Base-by-base conservation (phyloP, 2,113 vertebrate species). In the Naja naja region DNA sequence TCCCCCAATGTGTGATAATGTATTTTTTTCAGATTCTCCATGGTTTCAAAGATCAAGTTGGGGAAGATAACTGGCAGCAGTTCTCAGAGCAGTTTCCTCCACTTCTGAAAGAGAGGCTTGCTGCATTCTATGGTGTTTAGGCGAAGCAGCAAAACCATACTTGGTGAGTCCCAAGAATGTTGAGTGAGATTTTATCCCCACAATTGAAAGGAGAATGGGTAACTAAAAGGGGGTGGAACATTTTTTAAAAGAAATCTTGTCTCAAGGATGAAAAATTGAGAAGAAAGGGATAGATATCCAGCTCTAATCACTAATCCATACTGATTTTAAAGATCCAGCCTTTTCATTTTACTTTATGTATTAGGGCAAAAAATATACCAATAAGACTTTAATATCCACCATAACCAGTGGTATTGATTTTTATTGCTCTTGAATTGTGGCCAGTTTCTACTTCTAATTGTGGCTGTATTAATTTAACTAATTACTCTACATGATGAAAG, bases 41-140 rank as follows among this genome's bases (percentile, higher is more conserved):
- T 1, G 98, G 98, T 87, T 99, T 99, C 96, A 99, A 99, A 97
- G 98, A 99, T 96, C 99, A 99, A 96, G 99, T 99, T 0, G 99
- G 99, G 18, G 98, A 99, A 96, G 98, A 99, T 92, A 99, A 99
- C 96, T 99, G 99, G 99, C 98, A 98, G 95, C 99, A 99, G 97
- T 99, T 99, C 95, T 99, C 99, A 0, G 99, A 99, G 97, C 99
- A 99, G 97, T 99, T 99, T 96, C 99, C 99, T 1, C 98, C 98
- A 3, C 97, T 99, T 97, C 98, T 99, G 94, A 99, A 99, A 97
- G 99, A 99, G 96, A 97, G 99, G 95, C 98, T 99, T 96, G 98
- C 98, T 91, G 98, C 98, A 64, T 99, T 98, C 97, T 99, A 99
- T 0, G 99, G 98, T 88, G 98, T 99, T 97, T 99, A 99, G 98